A percentile compares a stretch with the other conserved stretches of the same genome.
These are phyloP conservation scores for Drosophila paranaensis DNA, from an alignment of 2,888 invertebrate species.

Conservation along the genomic window DNA sequence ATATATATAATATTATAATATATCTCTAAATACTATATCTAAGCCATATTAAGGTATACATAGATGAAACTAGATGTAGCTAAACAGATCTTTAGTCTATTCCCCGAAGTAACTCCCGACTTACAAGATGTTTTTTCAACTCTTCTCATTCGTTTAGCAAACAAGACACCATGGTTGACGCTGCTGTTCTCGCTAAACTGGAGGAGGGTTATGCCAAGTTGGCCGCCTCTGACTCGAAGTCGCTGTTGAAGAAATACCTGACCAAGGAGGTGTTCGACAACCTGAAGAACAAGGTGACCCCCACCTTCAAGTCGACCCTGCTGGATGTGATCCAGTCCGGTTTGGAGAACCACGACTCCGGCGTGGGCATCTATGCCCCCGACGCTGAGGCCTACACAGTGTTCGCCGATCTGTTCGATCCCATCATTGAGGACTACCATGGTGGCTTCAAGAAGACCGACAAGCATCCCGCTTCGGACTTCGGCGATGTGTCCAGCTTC, in stretches of 20 bases:
- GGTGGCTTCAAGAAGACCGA: constrained; percentile 97
- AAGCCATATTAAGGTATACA: no score
- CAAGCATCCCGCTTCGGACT: constrained; percentile 97
- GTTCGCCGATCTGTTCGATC: constrained; percentile 97
- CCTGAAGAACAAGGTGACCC: constrained; percentile 96
- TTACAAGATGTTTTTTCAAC: background rate
- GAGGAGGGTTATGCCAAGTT: constrained; percentile 96
- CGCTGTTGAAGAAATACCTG: constrained; percentile 97
- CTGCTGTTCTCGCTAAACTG: constrained; percentile 95
- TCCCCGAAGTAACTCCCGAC: background rate
- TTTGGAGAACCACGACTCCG: constrained; percentile 98
- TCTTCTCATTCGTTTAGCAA: constrained; percentile 86
- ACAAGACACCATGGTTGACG: constrained; percentile 94
- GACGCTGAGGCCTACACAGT: constrained; percentile 97
- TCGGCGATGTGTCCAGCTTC: constrained; percentile 95
- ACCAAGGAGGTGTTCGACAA: constrained; percentile 95
- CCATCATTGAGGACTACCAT: constrained; percentile 99
- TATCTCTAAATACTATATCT: no score
- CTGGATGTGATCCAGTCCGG: constrained; percentile 98
- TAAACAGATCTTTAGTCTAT: background rate
- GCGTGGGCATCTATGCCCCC: constrained; percentile 98
- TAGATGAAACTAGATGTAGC: no score
- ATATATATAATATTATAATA: no score
- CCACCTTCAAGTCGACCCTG: constrained; percentile 94
- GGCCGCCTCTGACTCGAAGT: constrained; percentile 95